Percentiles rank a stretch among this genome's conserved stretches.
phyloP scores from a whole-genome alignment of 2,888 invertebrate species.

The Oxystoma pomonae region DNA sequence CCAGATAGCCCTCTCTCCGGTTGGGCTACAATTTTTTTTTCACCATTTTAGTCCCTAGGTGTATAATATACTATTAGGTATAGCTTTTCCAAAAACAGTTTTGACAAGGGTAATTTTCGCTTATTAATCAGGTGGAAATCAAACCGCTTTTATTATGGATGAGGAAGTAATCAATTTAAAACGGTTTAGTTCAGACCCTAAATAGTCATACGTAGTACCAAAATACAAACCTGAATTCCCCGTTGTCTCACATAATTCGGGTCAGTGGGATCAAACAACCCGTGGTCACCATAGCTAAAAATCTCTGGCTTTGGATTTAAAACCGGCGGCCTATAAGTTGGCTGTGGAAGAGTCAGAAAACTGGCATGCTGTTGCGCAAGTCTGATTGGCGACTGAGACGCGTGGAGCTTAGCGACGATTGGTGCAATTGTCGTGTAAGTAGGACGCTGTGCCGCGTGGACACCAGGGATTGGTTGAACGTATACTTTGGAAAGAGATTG shows the following conservation, averaged over 20 bases:
- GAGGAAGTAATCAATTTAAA: no score
- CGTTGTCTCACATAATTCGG: background rate
- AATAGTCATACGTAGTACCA: background rate
- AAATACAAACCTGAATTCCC: background rate
- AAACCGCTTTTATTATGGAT: no score
- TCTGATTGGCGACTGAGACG: background rate
- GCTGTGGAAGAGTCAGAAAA: background rate
- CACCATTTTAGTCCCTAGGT: no score
- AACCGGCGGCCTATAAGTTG: slow-evolving; percentile 1
- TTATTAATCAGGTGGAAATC: no score
- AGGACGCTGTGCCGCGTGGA: background rate
- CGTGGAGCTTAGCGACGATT: background rate
- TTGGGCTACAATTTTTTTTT: no score
- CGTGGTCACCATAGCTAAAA: slow-evolving; percentile 22
- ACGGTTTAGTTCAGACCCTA: no score
- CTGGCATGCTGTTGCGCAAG: background rate
- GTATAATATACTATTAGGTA: no score
- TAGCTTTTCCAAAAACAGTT: no score
- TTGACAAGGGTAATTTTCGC: no score
- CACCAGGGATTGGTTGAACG: background rate
- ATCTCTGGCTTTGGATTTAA: slow-evolving; percentile 19
- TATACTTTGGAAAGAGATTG: background rate
- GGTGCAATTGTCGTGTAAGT: background rate
- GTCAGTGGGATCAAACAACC: slow-evolving; percentile 9
- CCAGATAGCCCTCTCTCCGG: no score